These are phyloP conservation scores for Anadara kagoshimensis DNA, from an alignment of 1,140 invertebrate genomes.

Conservation along the genomic window DNA sequence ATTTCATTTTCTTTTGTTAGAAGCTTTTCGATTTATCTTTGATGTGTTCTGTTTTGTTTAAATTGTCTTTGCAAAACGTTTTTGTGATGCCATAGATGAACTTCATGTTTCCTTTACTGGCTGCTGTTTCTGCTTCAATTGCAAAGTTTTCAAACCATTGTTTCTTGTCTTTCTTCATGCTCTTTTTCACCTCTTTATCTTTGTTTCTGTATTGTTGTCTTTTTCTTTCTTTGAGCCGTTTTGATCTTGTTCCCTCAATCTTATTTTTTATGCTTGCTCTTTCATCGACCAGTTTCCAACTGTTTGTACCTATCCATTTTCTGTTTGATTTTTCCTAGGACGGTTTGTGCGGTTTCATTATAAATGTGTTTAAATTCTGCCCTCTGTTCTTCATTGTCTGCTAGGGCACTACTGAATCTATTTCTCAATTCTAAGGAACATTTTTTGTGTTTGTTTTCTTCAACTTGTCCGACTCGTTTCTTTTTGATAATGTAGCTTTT, in stretches of 20 bases:
- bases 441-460: not conserved
- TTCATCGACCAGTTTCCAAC: constrained; percentile 3
- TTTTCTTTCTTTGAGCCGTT: not conserved
- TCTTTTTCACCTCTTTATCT: no score
- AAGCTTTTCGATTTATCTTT: constrained; percentile 4
- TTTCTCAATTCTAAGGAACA: not conserved
- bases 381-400: not conserved
- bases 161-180: constrained; percentile 10
- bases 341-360: constrained; percentile 4
- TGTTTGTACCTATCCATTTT: constrained; percentile 1
- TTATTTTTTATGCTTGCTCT: not conserved
- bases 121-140: constrained; percentile 19
- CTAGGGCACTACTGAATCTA: not conserved
- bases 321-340: not conserved
- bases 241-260: constrained; percentile 12
- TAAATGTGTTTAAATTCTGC: not conserved
- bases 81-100: constrained; percentile 7
- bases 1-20: constrained; percentile 7
- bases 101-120: no score
- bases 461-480: not conserved
- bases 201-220: constrained; percentile 1
- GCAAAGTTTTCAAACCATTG: not conserved
- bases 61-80: not conserved
- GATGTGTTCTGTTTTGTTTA: not conserved
- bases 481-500: not conserved